Percentiles rank a stretch among this genome's conserved stretches.
Evolutionary conservation across 2,888 invertebrate species (phyloP).

Genomic region (Cephus nigrinus): DNA sequence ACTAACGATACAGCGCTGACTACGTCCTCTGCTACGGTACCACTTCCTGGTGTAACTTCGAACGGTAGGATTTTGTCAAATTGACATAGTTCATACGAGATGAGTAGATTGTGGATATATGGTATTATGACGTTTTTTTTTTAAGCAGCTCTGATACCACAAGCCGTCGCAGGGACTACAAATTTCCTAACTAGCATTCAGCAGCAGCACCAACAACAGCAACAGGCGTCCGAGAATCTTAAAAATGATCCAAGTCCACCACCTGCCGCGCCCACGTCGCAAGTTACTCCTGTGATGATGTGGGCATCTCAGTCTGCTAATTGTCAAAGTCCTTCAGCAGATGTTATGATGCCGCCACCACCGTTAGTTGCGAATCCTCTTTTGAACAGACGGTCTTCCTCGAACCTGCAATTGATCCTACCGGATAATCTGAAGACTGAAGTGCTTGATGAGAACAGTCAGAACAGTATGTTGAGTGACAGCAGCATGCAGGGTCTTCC

Average conservation of each 20-base stretch:
- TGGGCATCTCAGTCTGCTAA: slow-evolving; percentile 45
- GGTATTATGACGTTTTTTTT: not conserved
- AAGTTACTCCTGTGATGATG: slow-evolving; percentile 59
- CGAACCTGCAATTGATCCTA: slow-evolving; percentile 68
- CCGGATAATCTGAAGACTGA: slow-evolving; percentile 71
- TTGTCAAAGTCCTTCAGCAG: slow-evolving; percentile 62
- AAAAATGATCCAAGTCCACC: slow-evolving; percentile 60
- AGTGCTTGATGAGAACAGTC: slow-evolving; percentile 79
- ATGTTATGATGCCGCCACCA: slow-evolving; percentile 76
- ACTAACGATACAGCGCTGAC: slow-evolving; percentile 45
- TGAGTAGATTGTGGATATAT: not conserved
- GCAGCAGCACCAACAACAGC: slow-evolving; percentile 19
- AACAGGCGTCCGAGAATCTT: slow-evolving; percentile 39
- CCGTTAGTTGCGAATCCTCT: slow-evolving; percentile 71
- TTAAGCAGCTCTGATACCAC: slow-evolving; percentile 46
- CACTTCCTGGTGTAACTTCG: slow-evolving; percentile 36
- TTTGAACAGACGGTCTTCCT: slow-evolving; percentile 69
- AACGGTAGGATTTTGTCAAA: slow-evolving; percentile 22
- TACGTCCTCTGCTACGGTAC: slow-evolving; percentile 41
- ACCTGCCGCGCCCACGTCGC: slow-evolving; percentile 41
- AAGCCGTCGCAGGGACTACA: slow-evolving; percentile 39
- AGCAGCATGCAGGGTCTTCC: slow-evolving; percentile 61
- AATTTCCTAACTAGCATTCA: slow-evolving; percentile 33
- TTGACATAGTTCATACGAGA: not conserved
- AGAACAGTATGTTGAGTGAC: slow-evolving; percentile 71